A percentile compares a stretch with the other conserved stretches of the same genome.
phyloP scores from a whole-genome alignment of 2,113 vertebrate genomes.

The Chionodraco myersi region DNA sequence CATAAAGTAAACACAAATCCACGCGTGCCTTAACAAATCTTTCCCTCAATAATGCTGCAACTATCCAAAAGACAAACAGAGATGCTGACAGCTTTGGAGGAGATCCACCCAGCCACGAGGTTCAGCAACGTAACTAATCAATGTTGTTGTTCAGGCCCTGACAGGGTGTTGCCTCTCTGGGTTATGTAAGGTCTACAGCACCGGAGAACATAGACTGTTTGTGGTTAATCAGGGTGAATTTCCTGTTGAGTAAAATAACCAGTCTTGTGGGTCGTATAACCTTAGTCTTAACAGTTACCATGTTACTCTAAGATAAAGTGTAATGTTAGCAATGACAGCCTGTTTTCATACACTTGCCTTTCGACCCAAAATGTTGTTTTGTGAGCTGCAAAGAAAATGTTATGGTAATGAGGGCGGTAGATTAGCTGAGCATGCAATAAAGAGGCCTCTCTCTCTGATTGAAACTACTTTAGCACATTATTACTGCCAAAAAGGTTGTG shows the following conservation, averaged over 20 bases:
- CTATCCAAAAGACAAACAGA: conserved; percentile 39
- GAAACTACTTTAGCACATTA: too few species aligned
- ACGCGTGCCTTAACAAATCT: conserved; percentile 58
- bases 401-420: too few species aligned
- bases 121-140: conserved; percentile 53
- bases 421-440: too few species aligned
- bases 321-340: background rate
- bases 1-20: conserved; percentile 34
- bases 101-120: conserved; percentile 51
- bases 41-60: conserved; percentile 38
- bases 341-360: background rate
- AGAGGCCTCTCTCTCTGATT: too few species aligned
- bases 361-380: background rate
- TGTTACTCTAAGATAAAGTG: background rate
- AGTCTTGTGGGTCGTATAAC: conserved; percentile 15
- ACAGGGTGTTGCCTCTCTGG: conserved; percentile 59
- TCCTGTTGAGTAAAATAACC: conserved; percentile 37
- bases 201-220: conserved; percentile 33
- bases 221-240: conserved; percentile 47
- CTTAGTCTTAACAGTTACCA: conserved; percentile 32
- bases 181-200: conserved; percentile 39
- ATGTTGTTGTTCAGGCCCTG: conserved; percentile 52
- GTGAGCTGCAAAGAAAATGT: background rate
- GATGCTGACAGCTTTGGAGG: conserved; percentile 16
- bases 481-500: too few species aligned